A percentile compares a stretch with the other conserved stretches of the same genome.
phyloP scores from a whole-genome alignment of 2,113 vertebrate species.

The Picathartes gymnocephalus region DNA sequence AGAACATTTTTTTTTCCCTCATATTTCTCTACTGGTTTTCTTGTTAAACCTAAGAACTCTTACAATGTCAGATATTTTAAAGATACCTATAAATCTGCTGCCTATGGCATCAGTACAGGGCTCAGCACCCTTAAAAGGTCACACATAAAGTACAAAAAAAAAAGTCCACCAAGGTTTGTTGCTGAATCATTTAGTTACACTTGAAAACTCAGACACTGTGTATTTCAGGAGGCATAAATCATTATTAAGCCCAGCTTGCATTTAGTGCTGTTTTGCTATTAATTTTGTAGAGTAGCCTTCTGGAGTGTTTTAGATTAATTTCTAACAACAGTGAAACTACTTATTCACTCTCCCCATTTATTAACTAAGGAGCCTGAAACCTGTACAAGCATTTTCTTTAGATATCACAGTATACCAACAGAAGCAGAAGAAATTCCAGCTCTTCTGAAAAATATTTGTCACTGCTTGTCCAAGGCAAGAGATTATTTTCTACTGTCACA shows the following conservation, averaged over 20 bases:
- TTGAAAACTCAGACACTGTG: not conserved
- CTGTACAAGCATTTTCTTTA: not conserved
- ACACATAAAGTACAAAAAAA: not conserved
- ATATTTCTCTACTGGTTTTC: not conserved
- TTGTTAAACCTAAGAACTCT: not conserved
- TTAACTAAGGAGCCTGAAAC: not conserved
- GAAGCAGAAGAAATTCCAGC: not conserved
- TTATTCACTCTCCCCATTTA: not conserved
- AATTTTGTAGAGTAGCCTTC: slow-evolving; percentile 9
- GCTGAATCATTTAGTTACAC: slow-evolving; percentile 5
- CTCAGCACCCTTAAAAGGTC: not conserved
- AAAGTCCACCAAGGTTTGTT: not conserved
- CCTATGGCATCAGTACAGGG: not conserved
- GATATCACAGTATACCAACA: not conserved
- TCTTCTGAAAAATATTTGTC: not conserved
- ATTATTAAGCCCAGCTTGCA: not conserved
- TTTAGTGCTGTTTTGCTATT: not conserved
- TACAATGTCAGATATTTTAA: not conserved
- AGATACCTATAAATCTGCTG: not conserved
- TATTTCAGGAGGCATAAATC: not conserved
- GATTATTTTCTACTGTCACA: not conserved
- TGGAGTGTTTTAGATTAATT: not conserved
- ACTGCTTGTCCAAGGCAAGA: not conserved
- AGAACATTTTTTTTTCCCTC: rapidly evolving
- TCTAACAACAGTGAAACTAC: not conserved